Evolutionary conservation across 2,888 invertebrate genomes (phyloP).

Genomic region (Brachypalpus laphriformis): DNA sequence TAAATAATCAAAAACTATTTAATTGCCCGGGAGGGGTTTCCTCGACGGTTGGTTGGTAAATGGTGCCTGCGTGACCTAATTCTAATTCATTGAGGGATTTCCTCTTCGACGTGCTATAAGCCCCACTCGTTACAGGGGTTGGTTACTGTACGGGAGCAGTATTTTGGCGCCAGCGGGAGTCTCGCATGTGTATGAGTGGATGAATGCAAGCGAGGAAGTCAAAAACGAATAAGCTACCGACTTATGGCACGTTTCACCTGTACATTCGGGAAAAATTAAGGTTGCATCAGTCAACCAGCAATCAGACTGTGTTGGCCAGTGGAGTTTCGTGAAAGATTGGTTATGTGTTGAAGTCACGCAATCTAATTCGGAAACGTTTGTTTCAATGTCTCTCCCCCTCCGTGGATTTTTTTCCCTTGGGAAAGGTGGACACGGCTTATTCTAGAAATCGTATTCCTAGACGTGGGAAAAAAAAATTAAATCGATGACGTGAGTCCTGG

Average conservation of each 20-base stretch:
- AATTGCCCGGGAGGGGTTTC: slow-evolving; percentile 1
- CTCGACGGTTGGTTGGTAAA: background rate
- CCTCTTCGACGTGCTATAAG: slow-evolving; percentile 6
- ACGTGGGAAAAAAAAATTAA: slow-evolving; percentile 41
- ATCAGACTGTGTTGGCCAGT: slow-evolving; percentile 18
- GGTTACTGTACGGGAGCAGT: background rate
- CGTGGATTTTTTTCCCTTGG: background rate
- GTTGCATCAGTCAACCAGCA: slow-evolving; percentile 25
- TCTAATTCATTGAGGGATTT: slow-evolving; percentile 43
- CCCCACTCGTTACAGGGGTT: background rate
- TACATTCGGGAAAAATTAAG: slow-evolving; percentile 20
- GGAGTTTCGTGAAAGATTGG: slow-evolving; percentile 14
- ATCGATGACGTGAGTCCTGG: slow-evolving; percentile 40
- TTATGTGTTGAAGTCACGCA: slow-evolving; percentile 59
- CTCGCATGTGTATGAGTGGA: background rate
- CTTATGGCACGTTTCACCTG: slow-evolving; percentile 35
- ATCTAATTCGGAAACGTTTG: slow-evolving; percentile 12
- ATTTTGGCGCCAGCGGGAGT: slow-evolving; percentile 1
- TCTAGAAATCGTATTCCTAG: slow-evolving; percentile 11
- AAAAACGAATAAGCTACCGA: background rate
- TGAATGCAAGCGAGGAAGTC: background rate
- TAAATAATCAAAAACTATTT: slow-evolving; percentile 47
- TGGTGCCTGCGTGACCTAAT: slow-evolving; percentile 38
- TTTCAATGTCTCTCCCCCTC: background rate
- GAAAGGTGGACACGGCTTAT: background rate